phyloP scores from a whole-genome alignment of 2,797 vertebrate genomes.

The Australoheros facetus region DNA sequence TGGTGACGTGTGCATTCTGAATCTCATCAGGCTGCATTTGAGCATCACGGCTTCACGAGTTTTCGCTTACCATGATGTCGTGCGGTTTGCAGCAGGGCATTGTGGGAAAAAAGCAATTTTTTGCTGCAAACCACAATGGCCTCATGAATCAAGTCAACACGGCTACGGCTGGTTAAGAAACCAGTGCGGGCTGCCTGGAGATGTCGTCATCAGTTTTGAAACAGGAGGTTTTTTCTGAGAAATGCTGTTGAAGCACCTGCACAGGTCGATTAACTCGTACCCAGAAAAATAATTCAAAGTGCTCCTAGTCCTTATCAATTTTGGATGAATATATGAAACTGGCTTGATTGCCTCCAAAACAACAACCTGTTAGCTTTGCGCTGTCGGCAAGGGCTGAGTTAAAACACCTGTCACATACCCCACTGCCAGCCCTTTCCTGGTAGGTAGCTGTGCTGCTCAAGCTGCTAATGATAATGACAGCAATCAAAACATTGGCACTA shows the following conservation, averaged over 20 bases:
- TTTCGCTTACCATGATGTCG: conserved; percentile 61
- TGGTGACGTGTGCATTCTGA: conserved; percentile 19
- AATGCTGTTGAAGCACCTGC: neutral
- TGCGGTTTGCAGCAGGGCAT: conserved; percentile 61
- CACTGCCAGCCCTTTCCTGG: conserved; percentile 48
- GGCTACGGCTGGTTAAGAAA: conserved; percentile 65
- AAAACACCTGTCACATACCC: conserved; percentile 65
- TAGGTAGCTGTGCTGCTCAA: conserved; percentile 55
- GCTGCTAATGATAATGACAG: conserved; percentile 72
- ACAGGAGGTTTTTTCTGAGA: neutral
- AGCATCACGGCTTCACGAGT: conserved; percentile 48
- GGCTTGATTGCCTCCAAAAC: conserved; percentile 15
- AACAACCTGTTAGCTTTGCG: conserved; percentile 41
- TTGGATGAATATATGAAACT: conserved; percentile 1
- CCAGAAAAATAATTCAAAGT: neutral
- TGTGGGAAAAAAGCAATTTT: conserved; percentile 77
- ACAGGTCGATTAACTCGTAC: neutral
- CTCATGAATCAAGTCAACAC: conserved; percentile 72
- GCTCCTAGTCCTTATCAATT: neutral
- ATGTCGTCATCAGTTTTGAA: conserved; percentile 4
- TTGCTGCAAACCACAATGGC: conserved; percentile 68
- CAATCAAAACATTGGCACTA: conserved; percentile 74
- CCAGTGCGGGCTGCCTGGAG: conserved; percentile 48
- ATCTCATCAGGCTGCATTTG: conserved; percentile 58
- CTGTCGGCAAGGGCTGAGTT: conserved; percentile 40